Evolutionary conservation across 2,797 vertebrate species (phyloP), one percentile per base, ranked within the genome.

Genomic region (Sebastes aleutianus): DNA sequence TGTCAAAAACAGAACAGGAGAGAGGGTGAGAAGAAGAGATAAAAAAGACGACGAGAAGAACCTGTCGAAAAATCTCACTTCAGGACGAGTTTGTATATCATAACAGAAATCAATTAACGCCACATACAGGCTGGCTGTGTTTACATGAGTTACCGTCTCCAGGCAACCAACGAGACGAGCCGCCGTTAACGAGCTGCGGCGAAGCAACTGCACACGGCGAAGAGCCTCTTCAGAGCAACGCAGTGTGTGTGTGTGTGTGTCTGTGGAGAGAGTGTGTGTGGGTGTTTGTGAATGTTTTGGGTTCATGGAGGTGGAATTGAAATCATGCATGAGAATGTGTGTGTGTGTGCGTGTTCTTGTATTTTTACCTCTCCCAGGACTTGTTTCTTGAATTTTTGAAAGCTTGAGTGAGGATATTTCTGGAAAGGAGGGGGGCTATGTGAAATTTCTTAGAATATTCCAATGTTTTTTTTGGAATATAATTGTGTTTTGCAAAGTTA

Each of bases 21-120:
- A 13, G 18, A 56, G 6, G 22, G 11, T 39, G 27, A 36, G 14
- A 68, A 53, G 22, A 26, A 9, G 8, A 32, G 62, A 64, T 58
- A 12, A 18, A 61, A 8, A 63, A 50, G 6, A 66, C n/a, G 43
- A 66, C 63, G 4, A 68, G 27, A 72, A 6, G 16, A 56, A 53
- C 13, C 20, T 36, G 34, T 29, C 36, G 0, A 34, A 53, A 32
- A 57, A 58, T 57, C 9, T 24, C 2, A 65, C 47, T 64, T 65
- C 14, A 65, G 59, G 27, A 56, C 1, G 6, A 47, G 24, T 73
- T 73, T 66, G 63, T 70, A 10, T 50, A 57, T 75, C 56, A 57
- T 63, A 86, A 72, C 76, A 53, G 6, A 50, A 82, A 68, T 83
- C 61, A 76, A 64, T 80, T 70, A 78, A 76, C 22, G 47, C 16